phyloP scores from a whole-genome alignment of 2,113 vertebrate species.

The Synchiropus splendidus region DNA sequence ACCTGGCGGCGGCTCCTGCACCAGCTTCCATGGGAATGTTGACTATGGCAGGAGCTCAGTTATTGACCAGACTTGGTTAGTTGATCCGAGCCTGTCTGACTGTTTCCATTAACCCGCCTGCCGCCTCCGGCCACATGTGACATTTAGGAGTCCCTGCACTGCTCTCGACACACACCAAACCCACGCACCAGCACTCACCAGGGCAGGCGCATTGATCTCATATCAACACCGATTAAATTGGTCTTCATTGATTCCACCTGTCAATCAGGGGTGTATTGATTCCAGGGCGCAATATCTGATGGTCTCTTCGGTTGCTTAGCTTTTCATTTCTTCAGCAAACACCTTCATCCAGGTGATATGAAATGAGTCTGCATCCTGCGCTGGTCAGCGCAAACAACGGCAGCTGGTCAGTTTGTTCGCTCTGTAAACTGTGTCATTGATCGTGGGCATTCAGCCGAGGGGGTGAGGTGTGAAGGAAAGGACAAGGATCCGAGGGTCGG shows the following conservation, averaged over 20 bases:
- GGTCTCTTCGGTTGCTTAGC: slow-evolving; percentile 18
- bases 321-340: slow-evolving; percentile 49
- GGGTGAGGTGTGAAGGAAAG: slow-evolving; percentile 24
- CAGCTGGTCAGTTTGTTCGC: background rate
- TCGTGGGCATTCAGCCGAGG: slow-evolving; percentile 9
- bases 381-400: no score
- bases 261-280: slow-evolving; percentile 46
- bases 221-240: slow-evolving; percentile 49
- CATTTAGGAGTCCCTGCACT: slow-evolving; percentile 48
- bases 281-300: slow-evolving; percentile 6
- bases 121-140: slow-evolving; percentile 44
- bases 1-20: no score
- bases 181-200: slow-evolving; percentile 2
- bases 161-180: slow-evolving; percentile 10
- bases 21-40: slow-evolving; percentile 16
- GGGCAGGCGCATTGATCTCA: background rate
- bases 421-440: background rate
- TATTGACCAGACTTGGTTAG: slow-evolving; percentile 45
- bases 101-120: slow-evolving; percentile 24
- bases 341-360: slow-evolving; percentile 28
- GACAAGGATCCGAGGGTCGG: slow-evolving; percentile 16
- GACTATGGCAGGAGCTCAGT: slow-evolving; percentile 29
- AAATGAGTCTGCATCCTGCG: slow-evolving; percentile 15
- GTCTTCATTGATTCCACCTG: slow-evolving; percentile 14
- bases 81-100: slow-evolving; percentile 23